Evolutionary conservation across 2,888 invertebrate species (phyloP), one percentile per base, ranked within the genome.

Genomic region (Cheilosia scutellata): DNA sequence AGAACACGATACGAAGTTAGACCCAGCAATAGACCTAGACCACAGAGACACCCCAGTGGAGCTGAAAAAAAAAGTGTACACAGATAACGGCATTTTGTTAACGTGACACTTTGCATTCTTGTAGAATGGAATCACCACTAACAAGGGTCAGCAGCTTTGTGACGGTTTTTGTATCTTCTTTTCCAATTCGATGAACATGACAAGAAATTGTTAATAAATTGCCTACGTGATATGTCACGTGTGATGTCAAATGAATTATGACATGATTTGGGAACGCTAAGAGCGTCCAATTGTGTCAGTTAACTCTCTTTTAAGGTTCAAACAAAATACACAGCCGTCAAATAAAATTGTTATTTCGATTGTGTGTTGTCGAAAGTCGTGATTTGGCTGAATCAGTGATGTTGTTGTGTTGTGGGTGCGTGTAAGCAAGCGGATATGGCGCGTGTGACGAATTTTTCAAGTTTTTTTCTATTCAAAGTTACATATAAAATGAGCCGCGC

Each of bases 61-160:
- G 37, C 33, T 47, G 27, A 11, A 60, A 33, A 40, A 44, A 57
- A 47, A 74, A 16, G 44, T 65, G 55, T 47, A 72, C 60, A 49
- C 62, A 74, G 83, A 76, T 84, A 84, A 84, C 84, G 84, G 84
- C 79, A 80, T 79, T 84, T 84, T 80, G 84, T 84, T 84, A 84
- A 84, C 84, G 84, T 84, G 40, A 84, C 79, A 79, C 84, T 75
- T 84, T 79, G 84, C 84, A 79, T 84, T 84, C 62, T 68, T 78
- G 66, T 78, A 16, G 72, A 83, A 63, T 68, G 20, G 62, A 83
- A 62, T 65, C 78, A 83, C 78, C 68, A 74, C 40, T 44, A 71
- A 44, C 33, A 37, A 77, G 65, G 77, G 44, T 60, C 33, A 77
- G 53, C 33, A 77, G 53, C 33, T 47, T 63, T 31, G 66, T 42